phyloP scores from a whole-genome alignment of 2,113 vertebrate species.

The Cyanoderma ruficeps region DNA sequence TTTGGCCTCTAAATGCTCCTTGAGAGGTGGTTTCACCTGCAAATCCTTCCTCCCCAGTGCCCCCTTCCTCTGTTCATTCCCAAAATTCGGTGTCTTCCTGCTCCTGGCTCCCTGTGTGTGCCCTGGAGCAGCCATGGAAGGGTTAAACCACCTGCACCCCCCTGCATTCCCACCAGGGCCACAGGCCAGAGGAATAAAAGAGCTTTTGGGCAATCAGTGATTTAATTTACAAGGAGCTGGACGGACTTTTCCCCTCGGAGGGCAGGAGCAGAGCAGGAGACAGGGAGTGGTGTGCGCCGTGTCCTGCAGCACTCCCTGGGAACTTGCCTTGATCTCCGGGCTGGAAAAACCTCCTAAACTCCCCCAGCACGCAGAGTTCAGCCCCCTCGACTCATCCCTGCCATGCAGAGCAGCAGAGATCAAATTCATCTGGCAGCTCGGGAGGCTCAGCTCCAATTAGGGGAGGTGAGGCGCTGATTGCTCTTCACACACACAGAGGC shows the following conservation, averaged over 20 bases:
- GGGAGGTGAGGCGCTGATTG: conserved; percentile 1
- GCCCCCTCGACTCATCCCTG: not conserved
- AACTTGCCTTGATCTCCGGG: not conserved
- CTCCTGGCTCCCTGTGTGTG: accelerated
- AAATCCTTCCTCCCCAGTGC: too few species aligned
- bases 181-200: not conserved
- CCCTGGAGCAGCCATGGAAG: accelerated
- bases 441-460: not conserved
- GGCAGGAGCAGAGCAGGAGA: not conserved
- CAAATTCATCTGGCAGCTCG: not conserved
- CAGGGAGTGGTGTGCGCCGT: not conserved
- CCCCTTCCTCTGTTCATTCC: not conserved
- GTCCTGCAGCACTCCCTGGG: accelerated
- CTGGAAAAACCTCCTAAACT: not conserved
- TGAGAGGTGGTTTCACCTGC: not conserved
- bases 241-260: not conserved
- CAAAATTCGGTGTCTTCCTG: not conserved
- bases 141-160: not conserved
- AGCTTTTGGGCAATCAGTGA: not conserved
- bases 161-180: not conserved
- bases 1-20: not conserved
- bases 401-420: not conserved
- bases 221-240: not conserved
- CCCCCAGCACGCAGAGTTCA: not conserved
- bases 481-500: not conserved